Evolutionary conservation across 2,888 invertebrate genomes (phyloP), one percentile per base, ranked within the genome.

Genomic region (Caenorhabditis sp.): DNA sequence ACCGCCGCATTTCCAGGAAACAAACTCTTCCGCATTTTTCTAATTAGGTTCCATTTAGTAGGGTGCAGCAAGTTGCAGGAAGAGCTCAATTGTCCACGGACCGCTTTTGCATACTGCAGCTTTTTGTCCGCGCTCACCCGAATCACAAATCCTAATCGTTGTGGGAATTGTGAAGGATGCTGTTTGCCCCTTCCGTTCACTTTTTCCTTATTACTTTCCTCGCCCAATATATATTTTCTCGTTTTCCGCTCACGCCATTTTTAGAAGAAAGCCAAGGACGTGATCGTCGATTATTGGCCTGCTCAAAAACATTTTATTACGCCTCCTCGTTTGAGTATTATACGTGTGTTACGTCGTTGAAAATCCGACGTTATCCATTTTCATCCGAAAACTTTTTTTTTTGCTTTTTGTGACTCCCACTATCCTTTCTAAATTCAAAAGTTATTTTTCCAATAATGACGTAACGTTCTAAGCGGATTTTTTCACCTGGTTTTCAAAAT

Each of bases 1-100:
- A 20, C 7, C 24, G 22, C 26, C 46, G 17, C 46, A 46, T 32
- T 53, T 58, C 56, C 56, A 37, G 37, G 68, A 68, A 68, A 52
- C 52, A 63, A 55, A 65, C 26, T 39, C 39, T 30, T 32, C 35
- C 30, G n/a, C n/a, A n/a, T n/a, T n/a, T n/a, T n/a, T n/a, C 32
- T 66, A 66, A 66, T 56, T 66, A 66, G 66, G 66, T 66, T 66
- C 55, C 32, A 45, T 17, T 46, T 46, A 48, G 27, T 65, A 55
- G 6, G 37, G 15, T 35, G n/a, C n/a, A n/a, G n/a, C n/a, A n/a
- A n/a, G n/a, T n/a, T n/a, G n/a, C n/a, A n/a, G n/a, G n/a, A n/a
- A n/a, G n/a, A n/a, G n/a, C n/a, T 26, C 30, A 53, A 65, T 45
- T 53, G 45, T 46, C 17, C n/a, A 13, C n/a, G n/a, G n/a, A 20